Evolutionary conservation across 2,113 vertebrate species (phyloP).

Genomic region (Propithecus coquereli): DNA sequence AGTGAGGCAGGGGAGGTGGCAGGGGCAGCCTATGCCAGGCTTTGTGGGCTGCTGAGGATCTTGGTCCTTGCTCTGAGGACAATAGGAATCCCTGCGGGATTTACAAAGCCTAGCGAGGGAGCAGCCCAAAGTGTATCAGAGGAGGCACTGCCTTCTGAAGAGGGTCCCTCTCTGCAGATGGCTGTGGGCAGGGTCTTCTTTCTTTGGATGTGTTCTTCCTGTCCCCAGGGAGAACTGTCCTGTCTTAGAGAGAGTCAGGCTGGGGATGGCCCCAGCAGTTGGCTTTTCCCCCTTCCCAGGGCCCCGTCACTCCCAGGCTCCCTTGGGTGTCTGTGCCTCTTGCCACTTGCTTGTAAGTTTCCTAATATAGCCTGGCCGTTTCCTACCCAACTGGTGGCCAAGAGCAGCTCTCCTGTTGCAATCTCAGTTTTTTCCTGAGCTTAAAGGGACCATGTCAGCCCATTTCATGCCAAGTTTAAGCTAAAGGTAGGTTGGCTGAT

Average conservation of each 20-base stretch:
- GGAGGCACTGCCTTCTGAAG: not conserved
- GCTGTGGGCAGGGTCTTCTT: not conserved
- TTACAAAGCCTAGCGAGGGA: not conserved
- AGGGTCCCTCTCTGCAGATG: not conserved
- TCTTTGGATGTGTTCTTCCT: not conserved
- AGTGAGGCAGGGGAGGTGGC: not conserved
- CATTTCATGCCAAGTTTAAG: conserved; percentile 9
- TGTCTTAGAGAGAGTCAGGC: conserved; percentile 39
- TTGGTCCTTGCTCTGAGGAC: not conserved
- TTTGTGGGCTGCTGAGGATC: not conserved
- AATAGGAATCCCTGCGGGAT: not conserved
- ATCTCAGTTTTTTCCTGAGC: conserved; percentile 43
- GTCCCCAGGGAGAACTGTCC: not conserved
- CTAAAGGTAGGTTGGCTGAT: not conserved
- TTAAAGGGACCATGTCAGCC: conserved; percentile 54
- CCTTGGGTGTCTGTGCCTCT: conserved; percentile 54
- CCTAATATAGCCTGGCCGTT: conserved; percentile 64
- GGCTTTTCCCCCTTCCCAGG: conserved; percentile 38
- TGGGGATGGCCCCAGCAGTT: not conserved
- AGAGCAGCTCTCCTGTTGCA: not conserved
- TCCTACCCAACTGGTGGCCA: conserved; percentile 49
- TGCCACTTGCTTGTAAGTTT: conserved; percentile 51
- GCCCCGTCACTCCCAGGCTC: conserved; percentile 26
- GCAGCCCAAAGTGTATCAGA: not conserved
- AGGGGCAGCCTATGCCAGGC: not conserved